Evolutionary conservation across 1,140 invertebrate genomes (phyloP).

Genomic region (Aplysia californica): DNA sequence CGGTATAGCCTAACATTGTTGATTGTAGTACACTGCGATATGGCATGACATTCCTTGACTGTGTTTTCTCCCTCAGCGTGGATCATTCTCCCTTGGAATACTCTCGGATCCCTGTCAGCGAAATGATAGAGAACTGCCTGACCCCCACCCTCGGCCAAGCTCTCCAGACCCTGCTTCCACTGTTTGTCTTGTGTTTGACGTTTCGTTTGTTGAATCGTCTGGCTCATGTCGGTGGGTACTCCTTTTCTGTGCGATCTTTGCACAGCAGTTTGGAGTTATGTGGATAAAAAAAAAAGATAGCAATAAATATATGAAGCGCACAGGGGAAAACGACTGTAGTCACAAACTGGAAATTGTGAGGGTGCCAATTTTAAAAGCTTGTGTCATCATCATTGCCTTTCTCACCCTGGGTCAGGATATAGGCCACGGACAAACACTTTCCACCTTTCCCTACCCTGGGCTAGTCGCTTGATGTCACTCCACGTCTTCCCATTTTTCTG

Average conservation of each 20-base stretch:
- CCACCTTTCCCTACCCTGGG: too few relatives aligned
- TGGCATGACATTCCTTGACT: too few relatives aligned
- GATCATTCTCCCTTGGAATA: conserved; percentile 20
- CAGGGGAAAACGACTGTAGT: too few relatives aligned
- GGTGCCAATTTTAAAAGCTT: neutral
- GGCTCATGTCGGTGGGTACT: conserved; percentile 27
- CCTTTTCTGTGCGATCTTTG: neutral
- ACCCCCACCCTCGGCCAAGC: conserved; percentile 41
- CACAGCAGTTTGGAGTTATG: neutral
- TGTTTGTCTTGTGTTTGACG: conserved; percentile 34
- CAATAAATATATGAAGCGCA: neutral
- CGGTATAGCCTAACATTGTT: too few relatives aligned
- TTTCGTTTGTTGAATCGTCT: conserved; percentile 38
- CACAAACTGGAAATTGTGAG: neutral
- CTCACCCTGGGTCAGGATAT: too few relatives aligned
- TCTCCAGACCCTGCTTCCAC: conserved; percentile 28
- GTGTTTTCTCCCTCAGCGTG: neutral
- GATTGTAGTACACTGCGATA: too few relatives aligned
- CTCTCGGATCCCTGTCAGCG: conserved; percentile 32
- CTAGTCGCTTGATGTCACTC: too few relatives aligned
- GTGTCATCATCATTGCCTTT: neutral
- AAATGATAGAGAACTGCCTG: conserved; percentile 47
- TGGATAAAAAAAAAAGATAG: neutral
- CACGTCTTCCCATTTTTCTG: too few relatives aligned
- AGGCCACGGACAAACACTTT: too few relatives aligned